Evolutionary conservation across 1,140 invertebrate genomes (phyloP), one percentile per base, ranked within the genome.

Genomic region (Cydia amplana): DNA sequence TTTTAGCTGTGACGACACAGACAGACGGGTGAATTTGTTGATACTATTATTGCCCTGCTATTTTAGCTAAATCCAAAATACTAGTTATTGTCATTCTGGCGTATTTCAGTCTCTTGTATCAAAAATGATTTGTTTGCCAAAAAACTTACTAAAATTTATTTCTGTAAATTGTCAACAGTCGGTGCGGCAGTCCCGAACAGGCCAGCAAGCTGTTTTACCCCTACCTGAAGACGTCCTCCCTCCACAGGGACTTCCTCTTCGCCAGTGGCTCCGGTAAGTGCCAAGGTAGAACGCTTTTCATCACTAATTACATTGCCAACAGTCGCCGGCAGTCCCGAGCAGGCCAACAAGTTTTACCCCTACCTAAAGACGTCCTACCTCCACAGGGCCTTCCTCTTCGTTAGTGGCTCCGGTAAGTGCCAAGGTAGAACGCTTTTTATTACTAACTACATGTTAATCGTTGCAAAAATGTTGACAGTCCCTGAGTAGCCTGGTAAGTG

Each of bases 131-230:
- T 28, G 4, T 28, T 28, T 28, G 2, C 2, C 28, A 28, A 25
- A 25, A 28, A 28, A 28, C 2, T 28, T 4, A 4, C 2, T 28
- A 28, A 4, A 28, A 6, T 6, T 32, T 6, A 4, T 32, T 32
- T 32, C 32, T 32, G 32, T 32, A 4, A 0, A 6, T 32, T 80
- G 80, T 75, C 76, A 73, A 40, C 86, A 91, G 91, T 81, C 87
- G 78, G 16, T 67, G 81, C 76, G 77, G 79, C 79, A 77, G 84
- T 84, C 76, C 78, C 77, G 73, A 79, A 80, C 74, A 87, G 83
- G 86, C 82, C 91, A 83, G 87, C 93, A 93, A 93, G 89, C 93
- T 93, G 92, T 93, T 93, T 91, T 93, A 93, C 90, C 92, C 93
- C 80, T 93, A 93, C 80, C 85, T 93, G 90, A 93, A 93, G 89